phyloP scores from a whole-genome alignment of 1,140 invertebrate genomes.

The Platyscapa corneri region DNA sequence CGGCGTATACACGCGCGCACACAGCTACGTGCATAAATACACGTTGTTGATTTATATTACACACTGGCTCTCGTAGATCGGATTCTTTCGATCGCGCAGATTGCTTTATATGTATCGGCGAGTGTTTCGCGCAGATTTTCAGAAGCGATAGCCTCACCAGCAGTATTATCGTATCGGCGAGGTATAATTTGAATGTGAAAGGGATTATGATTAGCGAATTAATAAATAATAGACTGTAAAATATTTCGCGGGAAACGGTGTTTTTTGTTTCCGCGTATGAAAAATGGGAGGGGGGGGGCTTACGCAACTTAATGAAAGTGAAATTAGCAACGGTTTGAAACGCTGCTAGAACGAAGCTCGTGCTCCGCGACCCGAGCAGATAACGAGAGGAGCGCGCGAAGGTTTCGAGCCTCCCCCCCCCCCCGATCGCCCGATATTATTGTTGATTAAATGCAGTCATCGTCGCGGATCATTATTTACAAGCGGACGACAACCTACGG shows the following conservation, averaged over 20 bases:
- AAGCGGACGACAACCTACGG: not conserved
- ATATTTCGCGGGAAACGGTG: not conserved
- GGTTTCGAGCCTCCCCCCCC: not conserved
- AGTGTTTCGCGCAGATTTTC: not conserved
- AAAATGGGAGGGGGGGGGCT: not conserved
- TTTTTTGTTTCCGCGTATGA: not conserved
- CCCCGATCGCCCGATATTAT: not conserved
- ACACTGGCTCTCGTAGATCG: not conserved
- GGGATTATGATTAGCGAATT: slow-evolving; percentile 10
- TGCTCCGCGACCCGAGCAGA: too few relatives aligned
- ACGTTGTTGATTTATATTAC: slow-evolving; percentile 10
- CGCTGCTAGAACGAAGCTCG: too few relatives aligned
- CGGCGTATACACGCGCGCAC: too few relatives aligned
- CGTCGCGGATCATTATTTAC: not conserved
- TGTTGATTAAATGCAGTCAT: slow-evolving; percentile 1
- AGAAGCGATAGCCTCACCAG: not conserved
- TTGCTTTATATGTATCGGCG: slow-evolving; percentile 5
- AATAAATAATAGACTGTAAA: slow-evolving; percentile 9
- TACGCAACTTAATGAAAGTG: not conserved
- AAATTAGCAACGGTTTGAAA: too few relatives aligned
- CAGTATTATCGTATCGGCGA: not conserved
- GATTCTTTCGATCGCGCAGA: slow-evolving; percentile 6
- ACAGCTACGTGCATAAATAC: not conserved
- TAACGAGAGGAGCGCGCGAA: too few relatives aligned
- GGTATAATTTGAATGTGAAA: slow-evolving; percentile 17